Base-by-base conservation (phyloP, 2,888 invertebrate species). In the Diadegma fenestrale region DNA sequence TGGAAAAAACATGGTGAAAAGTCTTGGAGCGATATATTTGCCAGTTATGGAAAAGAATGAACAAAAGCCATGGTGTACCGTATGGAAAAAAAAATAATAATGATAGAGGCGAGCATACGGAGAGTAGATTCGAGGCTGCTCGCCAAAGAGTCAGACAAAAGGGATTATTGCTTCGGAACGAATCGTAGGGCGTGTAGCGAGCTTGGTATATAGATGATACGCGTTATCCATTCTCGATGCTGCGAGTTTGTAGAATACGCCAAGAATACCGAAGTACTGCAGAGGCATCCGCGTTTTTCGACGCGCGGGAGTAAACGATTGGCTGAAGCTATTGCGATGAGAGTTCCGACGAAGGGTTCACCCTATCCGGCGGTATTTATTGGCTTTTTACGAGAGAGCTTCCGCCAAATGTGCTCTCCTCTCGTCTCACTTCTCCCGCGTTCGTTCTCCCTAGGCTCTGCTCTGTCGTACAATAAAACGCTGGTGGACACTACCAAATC, bases 291-390 rank as follows among this genome's bases (percentile, higher is more conserved):
- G 80, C 69, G 75, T 66, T 26, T 77, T 66, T 64, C 54, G 45
- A 64, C 63, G n/a, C n/a, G n/a, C n/a, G 71, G 61, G 64, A 66
- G 86, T 77, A 86, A 80, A 87, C 82, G 88, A 90, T 88, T 84
- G 78, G 76, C 78, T 68, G 75, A 78, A 72, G 72, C 83, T 86
- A 88, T 84, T 85, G 83, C 80, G 48, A 80, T 69, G 77, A 83
- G 84, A 75, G 83, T 80, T 84, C 73, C 81, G 41, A 86, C 78
- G 63, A 88, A 85, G 81, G 88, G 69, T 81, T 87, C 82, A 64
- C 85, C 88, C 87, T 88, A 88, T 86, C 86, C 86, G 77, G 88
- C 77, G 61, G 72, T 84, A 80, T 86, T 89, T 88, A 83, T 78
- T 75, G 82, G 88, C 90, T 86, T 87, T 90, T 89, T 82, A 82